These are phyloP conservation scores for Julus scandinavius DNA, from an alignment of 2,888 invertebrate genomes.

Conservation along the genomic window DNA sequence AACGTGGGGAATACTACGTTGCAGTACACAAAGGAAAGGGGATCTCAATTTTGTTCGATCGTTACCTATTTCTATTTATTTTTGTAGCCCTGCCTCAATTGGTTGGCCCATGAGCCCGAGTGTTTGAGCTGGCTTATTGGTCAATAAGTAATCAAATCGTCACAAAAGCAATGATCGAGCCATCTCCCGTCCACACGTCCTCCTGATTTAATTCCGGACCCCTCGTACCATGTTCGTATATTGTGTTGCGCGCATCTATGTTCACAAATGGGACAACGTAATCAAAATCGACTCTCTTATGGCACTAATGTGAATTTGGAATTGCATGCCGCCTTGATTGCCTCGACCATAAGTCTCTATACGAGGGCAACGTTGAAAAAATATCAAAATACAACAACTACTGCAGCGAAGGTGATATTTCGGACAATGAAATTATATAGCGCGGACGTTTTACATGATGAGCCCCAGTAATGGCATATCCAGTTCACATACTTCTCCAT, in stretches of 20 bases:
- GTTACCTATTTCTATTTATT: conserved; percentile 46
- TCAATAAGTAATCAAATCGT: conserved; percentile 44
- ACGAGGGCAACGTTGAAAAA: background rate
- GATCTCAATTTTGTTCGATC: conserved; percentile 19
- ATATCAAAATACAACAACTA: background rate
- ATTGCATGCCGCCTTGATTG: background rate
- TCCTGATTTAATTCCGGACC: conserved; percentile 33
- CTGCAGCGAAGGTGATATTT: background rate
- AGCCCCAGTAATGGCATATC: no score
- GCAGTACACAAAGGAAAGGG: background rate
- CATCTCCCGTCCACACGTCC: background rate
- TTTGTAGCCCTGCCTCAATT: conserved; percentile 19
- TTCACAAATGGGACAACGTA: conserved; percentile 31
- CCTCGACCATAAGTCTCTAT: background rate
- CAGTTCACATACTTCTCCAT: no score
- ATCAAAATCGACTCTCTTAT: conserved; percentile 28
- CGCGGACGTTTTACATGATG: no score
- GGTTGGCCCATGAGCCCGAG: conserved; percentile 31
- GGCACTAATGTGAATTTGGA: conserved; percentile 45
- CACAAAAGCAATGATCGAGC: conserved; percentile 33
- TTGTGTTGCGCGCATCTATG: conserved; percentile 7
- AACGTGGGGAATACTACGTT: background rate
- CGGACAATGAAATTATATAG: background rate
- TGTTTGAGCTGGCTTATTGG: conserved; percentile 45
- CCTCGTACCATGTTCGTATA: background rate